Evolutionary conservation across 2,113 vertebrate species (phyloP), one percentile per base, ranked within the genome.

Genomic region (Arothron firmamentum): DNA sequence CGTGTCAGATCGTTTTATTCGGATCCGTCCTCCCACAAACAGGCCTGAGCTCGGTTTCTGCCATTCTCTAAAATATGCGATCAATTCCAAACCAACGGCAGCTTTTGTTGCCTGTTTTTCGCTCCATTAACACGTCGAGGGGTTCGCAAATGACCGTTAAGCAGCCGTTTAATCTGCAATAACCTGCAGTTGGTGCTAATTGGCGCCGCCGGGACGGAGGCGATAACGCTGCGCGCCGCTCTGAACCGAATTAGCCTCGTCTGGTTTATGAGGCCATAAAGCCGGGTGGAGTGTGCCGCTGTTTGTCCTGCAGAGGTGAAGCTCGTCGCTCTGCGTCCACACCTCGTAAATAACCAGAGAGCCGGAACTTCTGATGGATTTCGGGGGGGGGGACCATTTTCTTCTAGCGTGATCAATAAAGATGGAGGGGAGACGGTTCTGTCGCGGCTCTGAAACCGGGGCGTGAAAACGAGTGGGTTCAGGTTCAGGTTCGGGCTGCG

Each of bases 191-290:
- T 87, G 51, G 86, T 75, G 72, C 84, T 85, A 90, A 90, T 91
- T 88, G 80, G 82, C 63, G 73, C 84, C 60, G 62, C 70, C 88
- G 83, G 86, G 84, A 84, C 85, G 77, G 88, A 85, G 87, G 86
- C 75, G 89, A 90, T 52, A 51, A 85, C 86, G 58, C 80, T 80
- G 58, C 18, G 66, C 81, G 84, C 86, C 67, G 65, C 79, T 52
- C 69, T 76, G 3, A 38, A 12, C 34, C 12, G 34, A 83, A 79
- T 52, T 85, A 85, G 89, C 57, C 83, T 81, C 87, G 76, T 88
- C 82, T 89, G 87, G 84, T 93, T 92, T 93, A 93, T 91, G 90
- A 82, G 48, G 76, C 90, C 85, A 77, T 92, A 91, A 91, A 92
- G 86, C 51, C 0, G 21, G 49, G 54, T 18, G 14, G 58, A 81